Percentiles rank a stretch among this genome's conserved stretches.
These are phyloP conservation scores for Dendrocincla fuliginosa DNA, from an alignment of 2,797 vertebrate species.

Conservation along the genomic window DNA sequence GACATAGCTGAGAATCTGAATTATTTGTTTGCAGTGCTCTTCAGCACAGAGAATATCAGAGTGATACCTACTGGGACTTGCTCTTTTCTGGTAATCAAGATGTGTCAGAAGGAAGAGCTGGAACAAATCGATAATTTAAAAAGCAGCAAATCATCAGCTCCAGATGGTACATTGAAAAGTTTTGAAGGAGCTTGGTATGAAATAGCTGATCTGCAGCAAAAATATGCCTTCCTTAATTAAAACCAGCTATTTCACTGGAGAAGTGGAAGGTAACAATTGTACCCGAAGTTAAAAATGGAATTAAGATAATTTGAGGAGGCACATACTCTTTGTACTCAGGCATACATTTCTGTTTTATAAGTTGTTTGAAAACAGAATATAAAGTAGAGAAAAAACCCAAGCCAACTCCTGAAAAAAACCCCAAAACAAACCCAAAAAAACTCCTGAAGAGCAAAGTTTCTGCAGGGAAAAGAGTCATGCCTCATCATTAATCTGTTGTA, in stretches of 20 bases:
- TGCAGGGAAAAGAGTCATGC: background rate
- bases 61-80: slow-evolving; percentile 51
- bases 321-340: background rate
- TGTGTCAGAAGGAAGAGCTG: slow-evolving; percentile 60
- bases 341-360: background rate
- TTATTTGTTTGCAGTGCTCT: background rate
- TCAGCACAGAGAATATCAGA: slow-evolving; percentile 7
- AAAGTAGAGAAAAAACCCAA: background rate
- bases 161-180: slow-evolving; percentile 53
- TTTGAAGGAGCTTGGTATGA: slow-evolving; percentile 3
- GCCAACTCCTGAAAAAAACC: background rate
- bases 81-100: slow-evolving; percentile 64
- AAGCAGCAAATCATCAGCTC: slow-evolving; percentile 55
- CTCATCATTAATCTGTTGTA: background rate
- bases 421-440: background rate
- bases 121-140: slow-evolving; percentile 66
- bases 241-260: background rate
- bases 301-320: background rate
- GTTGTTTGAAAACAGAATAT: background rate
- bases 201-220: slow-evolving; percentile 45
- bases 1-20: slow-evolving; percentile 21
- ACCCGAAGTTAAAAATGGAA: background rate
- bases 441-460: background rate
- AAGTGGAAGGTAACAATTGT: background rate
- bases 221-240: slow-evolving; percentile 29